phyloP scores from a whole-genome alignment of 2,113 vertebrate genomes.

The Nymphicus hollandicus region DNA sequence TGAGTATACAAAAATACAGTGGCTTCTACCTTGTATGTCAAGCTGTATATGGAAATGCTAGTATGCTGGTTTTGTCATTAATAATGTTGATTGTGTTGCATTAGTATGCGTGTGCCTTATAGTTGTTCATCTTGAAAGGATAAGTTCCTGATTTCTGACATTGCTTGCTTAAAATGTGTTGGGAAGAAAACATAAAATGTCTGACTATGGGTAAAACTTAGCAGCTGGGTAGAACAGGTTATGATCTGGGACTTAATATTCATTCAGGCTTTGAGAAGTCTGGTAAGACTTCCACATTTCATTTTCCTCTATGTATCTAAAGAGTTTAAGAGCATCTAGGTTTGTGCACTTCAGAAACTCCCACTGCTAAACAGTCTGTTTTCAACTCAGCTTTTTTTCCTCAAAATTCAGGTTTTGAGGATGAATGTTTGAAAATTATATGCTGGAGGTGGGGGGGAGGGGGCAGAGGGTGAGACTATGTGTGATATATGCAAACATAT shows the following conservation, averaged over 20 bases:
- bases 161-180: not conserved
- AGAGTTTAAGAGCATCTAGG: not conserved
- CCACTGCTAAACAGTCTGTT: not conserved
- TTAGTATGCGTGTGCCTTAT: not conserved
- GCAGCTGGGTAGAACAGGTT: not conserved
- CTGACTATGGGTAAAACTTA: not conserved
- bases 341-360: not conserved
- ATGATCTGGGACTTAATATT: not conserved
- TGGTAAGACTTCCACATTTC: not conserved
- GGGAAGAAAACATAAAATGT: not conserved
- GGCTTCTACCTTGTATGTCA: not conserved
- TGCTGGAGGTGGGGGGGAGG: not conserved
- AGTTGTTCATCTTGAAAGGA: not conserved
- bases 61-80: not conserved
- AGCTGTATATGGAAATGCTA: not conserved
- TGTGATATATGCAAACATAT: not conserved
- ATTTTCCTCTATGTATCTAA: not conserved
- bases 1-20: conserved; percentile 70
- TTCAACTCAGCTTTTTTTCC: not conserved
- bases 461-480: not conserved
- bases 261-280: not conserved
- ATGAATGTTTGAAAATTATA: not conserved
- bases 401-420: not conserved
- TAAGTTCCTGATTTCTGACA: not conserved
- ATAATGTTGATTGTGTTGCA: not conserved